Percentiles rank a stretch among this genome's conserved stretches.
These are phyloP conservation scores for Xenopus laevis DNA, from an alignment of 2,113 vertebrate species.

Conservation along the genomic window DNA sequence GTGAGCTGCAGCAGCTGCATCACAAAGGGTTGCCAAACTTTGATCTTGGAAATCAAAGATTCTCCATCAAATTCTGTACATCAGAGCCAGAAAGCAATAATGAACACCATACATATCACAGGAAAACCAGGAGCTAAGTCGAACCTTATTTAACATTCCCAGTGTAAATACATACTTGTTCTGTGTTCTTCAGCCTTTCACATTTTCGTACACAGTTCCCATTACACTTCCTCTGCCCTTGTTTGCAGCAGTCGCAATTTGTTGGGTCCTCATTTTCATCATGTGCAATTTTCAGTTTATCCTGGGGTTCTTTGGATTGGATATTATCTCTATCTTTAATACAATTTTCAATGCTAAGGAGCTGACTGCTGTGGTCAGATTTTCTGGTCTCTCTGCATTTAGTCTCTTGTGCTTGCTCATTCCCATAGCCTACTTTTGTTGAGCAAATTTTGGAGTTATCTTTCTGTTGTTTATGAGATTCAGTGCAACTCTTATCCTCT, in stretches of 20 bases:
- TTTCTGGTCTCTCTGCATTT: constrained; percentile 56
- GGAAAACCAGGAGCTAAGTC: too few species aligned
- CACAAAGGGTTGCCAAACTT: too few species aligned
- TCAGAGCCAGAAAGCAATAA: too few species aligned
- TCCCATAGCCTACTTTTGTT: constrained; percentile 64
- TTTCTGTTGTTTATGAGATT: constrained; percentile 57
- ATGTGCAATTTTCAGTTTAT: constrained; percentile 59
- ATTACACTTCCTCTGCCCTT: constrained; percentile 60
- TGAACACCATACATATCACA: too few species aligned
- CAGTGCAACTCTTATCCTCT: constrained; percentile 51
- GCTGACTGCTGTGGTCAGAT: constrained; percentile 62
- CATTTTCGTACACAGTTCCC: constrained; percentile 55
- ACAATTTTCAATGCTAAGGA: constrained; percentile 68
- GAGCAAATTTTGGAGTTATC: constrained; percentile 73
- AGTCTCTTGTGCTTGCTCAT: constrained; percentile 69
- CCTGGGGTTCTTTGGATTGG: constrained; percentile 62
- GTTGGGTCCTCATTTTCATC: constrained; percentile 78
- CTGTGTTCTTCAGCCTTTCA: constrained; percentile 59
- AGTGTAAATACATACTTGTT: constrained; percentile 60
- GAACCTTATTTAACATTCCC: too few species aligned
- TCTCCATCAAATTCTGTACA: too few species aligned
- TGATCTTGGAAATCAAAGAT: too few species aligned
- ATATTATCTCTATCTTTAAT: constrained; percentile 59
- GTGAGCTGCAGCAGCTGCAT: too few species aligned
- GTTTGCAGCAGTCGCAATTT: constrained; percentile 59